Base-by-base conservation (phyloP, 2,888 invertebrate species). In the Aphidius colemani region DNA sequence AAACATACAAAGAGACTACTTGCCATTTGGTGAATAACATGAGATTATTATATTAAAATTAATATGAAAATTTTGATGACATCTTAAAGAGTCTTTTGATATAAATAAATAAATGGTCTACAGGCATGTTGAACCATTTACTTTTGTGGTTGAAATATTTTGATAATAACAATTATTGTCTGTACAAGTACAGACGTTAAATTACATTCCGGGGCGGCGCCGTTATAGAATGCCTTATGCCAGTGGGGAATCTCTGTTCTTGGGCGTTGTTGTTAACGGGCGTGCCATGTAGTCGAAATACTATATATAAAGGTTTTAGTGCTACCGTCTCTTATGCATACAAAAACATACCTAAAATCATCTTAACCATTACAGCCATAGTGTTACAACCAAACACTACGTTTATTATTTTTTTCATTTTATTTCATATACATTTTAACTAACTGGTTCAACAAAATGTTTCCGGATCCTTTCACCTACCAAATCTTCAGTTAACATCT, bases 91-190 rank as follows among this genome's bases (percentile, higher is more conserved):
- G 1, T 30, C 30, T 30, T 30, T 30, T 30, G 30, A 30, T 30
- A 18, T 18, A 18, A 18, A 18, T 18, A 30, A 30, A 30, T 30
- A 30, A 30, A 30, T 30, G 30, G 30, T 5, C 5, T 30, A 5
- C 3, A 30, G 30, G 30, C 5, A 30, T 30, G 30, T 30, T 30
- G 0, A 30, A 30, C 30, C 30, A 3, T 30, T 30, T 5, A 30
- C 30, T 30, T 30, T 30, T 30, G 30, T 30, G 30, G 30, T 30
- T 30, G 10, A 7, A 46, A 39, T 39, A 46, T 55, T 55, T 68
- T 73, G 73, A 75, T 75, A 74, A 74, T 75, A 72, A 73, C 73
- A 73, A 74, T 75, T 74, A 73, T 74, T 68, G 70, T 11, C 62
- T 63, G 72, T 66, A 72, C 73, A 72, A 75, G 74, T 72, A 72